Conservation (phyloP, 2,113 vertebrate species). For the Oreochromis aureus region DNA sequence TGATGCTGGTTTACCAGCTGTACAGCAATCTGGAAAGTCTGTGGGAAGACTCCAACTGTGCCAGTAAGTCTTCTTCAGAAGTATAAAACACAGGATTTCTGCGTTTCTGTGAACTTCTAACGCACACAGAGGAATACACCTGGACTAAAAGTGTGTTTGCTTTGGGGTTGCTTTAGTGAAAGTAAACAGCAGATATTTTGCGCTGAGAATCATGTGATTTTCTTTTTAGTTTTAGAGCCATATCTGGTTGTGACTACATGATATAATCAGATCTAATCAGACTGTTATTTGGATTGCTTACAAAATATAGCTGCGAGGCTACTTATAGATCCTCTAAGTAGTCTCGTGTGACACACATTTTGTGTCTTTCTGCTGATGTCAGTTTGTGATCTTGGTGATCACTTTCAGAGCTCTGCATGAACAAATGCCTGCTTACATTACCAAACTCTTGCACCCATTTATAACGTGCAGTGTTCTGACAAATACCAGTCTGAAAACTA, state of each 20-base stretch:
- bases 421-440: background rate
- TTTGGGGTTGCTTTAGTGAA: background rate
- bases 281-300: background rate
- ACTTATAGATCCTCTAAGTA: background rate
- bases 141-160: background rate
- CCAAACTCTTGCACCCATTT: background rate
- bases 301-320: background rate
- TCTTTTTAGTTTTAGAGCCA: background rate
- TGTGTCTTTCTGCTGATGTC: background rate
- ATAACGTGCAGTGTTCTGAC: background rate
- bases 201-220: background rate
- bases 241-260: background rate
- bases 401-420: background rate
- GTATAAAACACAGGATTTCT: background rate
- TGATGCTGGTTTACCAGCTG: slow-evolving; percentile 80
- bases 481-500: background rate
- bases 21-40: slow-evolving; percentile 71
- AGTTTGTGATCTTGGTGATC: background rate
- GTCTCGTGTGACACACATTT: background rate
- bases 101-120: background rate
- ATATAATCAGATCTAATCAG: background rate
- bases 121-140: background rate
- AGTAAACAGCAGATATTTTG: background rate
- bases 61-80: slow-evolving; percentile 69
- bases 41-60: slow-evolving; percentile 79